phyloP scores from a whole-genome alignment of 2,888 invertebrate genomes.

The Rotaria macrura region DNA sequence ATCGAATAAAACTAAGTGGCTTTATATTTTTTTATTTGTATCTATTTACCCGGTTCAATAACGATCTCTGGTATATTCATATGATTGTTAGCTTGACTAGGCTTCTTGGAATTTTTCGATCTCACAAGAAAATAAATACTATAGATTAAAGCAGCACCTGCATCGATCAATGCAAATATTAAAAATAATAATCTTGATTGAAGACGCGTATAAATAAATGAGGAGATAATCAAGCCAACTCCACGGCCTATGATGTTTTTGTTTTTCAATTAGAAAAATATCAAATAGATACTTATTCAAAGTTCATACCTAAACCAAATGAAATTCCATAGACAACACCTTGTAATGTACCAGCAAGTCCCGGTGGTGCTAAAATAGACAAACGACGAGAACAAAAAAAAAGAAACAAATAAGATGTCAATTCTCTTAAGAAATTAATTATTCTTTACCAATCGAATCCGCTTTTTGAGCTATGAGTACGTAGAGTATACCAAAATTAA shows the following conservation, averaged over 20 bases:
- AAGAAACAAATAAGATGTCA: too few relatives aligned
- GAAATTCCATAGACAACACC: not conserved
- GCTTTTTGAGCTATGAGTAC: constrained; percentile 6
- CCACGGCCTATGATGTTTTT: not conserved
- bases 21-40: too few relatives aligned
- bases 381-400: too few relatives aligned
- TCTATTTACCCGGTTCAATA: not conserved
- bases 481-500: not conserved
- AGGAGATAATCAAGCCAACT: not conserved
- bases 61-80: not conserved
- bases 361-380: not conserved
- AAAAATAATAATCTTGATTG: not conserved
- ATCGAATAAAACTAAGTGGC: not conserved
- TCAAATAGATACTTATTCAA: not conserved
- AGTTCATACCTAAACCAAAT: not conserved
- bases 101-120: not conserved
- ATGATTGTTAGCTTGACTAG: not conserved
- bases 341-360: constrained; percentile 1
- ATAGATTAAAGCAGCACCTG: not conserved
- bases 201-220: not conserved
- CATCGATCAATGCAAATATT: not conserved
- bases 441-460: not conserved
- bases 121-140: not conserved
- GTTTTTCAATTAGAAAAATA: too few relatives aligned
- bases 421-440: too few relatives aligned